Conservation (phyloP, 2,888 invertebrate genomes). For the Apodemia hepburni region DNA sequence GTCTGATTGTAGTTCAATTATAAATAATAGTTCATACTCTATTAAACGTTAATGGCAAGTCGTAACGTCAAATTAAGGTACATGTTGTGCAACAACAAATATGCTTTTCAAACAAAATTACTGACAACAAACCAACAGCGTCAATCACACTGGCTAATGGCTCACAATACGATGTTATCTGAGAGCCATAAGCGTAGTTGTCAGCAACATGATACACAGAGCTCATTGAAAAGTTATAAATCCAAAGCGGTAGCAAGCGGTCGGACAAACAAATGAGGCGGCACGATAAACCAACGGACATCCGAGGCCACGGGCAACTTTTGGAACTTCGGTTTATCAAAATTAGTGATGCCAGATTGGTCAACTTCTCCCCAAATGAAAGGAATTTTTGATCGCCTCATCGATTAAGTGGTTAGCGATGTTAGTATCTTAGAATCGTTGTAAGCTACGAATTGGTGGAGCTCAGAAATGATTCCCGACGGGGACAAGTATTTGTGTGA, state of each 20-base stretch:
- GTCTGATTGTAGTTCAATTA: constrained; percentile 10
- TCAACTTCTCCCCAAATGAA: not conserved
- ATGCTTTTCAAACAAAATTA: constrained; percentile 76
- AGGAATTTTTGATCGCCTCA: not conserved
- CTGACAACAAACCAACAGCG: constrained; percentile 73
- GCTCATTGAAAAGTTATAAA: constrained; percentile 64
- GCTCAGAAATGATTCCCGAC: too few species aligned
- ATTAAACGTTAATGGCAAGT: constrained; percentile 16
- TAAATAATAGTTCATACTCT: constrained; percentile 15
- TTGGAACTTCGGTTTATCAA: not conserved
- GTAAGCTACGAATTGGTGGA: too few species aligned
- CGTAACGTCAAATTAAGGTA: constrained; percentile 14
- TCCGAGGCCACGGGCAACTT: constrained; percentile 40
- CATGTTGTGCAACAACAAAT: constrained; percentile 40
- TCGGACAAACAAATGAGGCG: constrained; percentile 51
- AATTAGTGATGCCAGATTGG: not conserved
- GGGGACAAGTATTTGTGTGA: too few species aligned
- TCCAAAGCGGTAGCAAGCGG: constrained; percentile 52
- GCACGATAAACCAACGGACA: constrained; percentile 44
- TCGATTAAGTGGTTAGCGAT: too few species aligned
- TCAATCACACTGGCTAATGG: constrained; percentile 78
- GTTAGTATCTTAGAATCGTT: too few species aligned
- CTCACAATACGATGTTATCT: constrained; percentile 66
- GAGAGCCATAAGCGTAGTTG: constrained; percentile 64
- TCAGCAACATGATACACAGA: constrained; percentile 51